These are phyloP conservation scores for Isurus oxyrinchus DNA, from an alignment of 2,113 vertebrate species.

Conservation along the genomic window DNA sequence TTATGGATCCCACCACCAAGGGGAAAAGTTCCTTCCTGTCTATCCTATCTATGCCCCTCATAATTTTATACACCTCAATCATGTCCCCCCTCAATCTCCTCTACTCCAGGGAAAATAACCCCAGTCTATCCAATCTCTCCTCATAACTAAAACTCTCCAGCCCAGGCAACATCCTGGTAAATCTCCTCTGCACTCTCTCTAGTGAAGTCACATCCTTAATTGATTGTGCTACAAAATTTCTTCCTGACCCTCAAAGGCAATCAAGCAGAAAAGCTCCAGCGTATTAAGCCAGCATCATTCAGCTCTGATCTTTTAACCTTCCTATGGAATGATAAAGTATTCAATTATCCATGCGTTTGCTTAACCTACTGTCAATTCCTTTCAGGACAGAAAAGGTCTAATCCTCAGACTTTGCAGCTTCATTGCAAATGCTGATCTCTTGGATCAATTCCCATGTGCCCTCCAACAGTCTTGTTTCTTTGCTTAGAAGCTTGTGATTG, in stretches of 20 bases:
- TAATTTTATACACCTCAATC: no score
- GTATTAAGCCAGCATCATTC: not conserved
- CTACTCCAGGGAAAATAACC: no score
- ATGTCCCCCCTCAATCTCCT: no score
- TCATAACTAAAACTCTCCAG: no score
- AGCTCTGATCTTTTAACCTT: not conserved
- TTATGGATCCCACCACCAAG: no score
- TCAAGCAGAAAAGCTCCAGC: not conserved
- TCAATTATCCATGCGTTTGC: not conserved
- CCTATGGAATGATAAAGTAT: not conserved
- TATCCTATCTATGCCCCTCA: no score
- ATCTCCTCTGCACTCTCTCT: no score
- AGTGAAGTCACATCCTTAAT: no score
- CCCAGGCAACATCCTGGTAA: no score
- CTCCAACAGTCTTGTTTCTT: not conserved
- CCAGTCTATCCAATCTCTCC: no score
- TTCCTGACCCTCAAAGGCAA: not conserved
- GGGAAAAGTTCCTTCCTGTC: no score
- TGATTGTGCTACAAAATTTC: not conserved
- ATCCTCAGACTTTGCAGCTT: not conserved
- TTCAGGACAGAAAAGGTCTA: not conserved
- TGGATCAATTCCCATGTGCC: not conserved
- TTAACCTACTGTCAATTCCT: not conserved
- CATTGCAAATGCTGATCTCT: not conserved
- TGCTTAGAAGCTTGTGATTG: not conserved